Conservation (phyloP, 2,888 invertebrate genomes). For the Dastarcus helophoroides region DNA sequence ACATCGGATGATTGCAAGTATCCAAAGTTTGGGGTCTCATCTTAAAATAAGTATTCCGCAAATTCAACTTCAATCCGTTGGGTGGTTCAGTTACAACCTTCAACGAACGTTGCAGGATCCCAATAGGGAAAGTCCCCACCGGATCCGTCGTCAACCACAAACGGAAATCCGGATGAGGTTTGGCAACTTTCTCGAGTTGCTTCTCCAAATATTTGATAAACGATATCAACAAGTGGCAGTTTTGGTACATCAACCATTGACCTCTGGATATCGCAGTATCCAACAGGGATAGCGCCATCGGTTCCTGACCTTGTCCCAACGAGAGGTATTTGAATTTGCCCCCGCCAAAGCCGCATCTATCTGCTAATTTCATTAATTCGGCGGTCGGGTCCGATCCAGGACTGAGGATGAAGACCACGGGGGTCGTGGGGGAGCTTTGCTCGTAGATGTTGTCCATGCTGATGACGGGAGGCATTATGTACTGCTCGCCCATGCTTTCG, state of each 20-base stretch:
- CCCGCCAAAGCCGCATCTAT: conserved; percentile 54
- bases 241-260: conserved; percentile 87
- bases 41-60: conserved; percentile 81
- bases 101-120: conserved; percentile 61
- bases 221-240: conserved; percentile 73
- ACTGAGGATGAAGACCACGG: conserved; percentile 86
- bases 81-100: conserved; percentile 88
- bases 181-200: conserved; percentile 62
- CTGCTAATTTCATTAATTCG: conserved; percentile 69
- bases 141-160: conserved; percentile 91
- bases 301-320: conserved; percentile 88
- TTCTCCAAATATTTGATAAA: conserved; percentile 78
- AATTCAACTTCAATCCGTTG: conserved; percentile 78
- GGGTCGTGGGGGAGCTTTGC: conserved; percentile 71
- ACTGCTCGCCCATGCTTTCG: conserved; percentile 75
- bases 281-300: conserved; percentile 60
- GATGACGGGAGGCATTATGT: conserved; percentile 77
- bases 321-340: conserved; percentile 80
- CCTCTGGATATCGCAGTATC: conserved; percentile 63
- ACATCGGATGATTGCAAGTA: conserved; percentile 63
- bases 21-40: conserved; percentile 63
- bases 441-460: conserved; percentile 77
- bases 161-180: conserved; percentile 83
- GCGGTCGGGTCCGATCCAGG: conserved; percentile 90
- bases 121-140: conserved; percentile 76